phyloP scores from a whole-genome alignment of 64 coral and sea anemone genomes.

The Trachythela sp. region DNA sequence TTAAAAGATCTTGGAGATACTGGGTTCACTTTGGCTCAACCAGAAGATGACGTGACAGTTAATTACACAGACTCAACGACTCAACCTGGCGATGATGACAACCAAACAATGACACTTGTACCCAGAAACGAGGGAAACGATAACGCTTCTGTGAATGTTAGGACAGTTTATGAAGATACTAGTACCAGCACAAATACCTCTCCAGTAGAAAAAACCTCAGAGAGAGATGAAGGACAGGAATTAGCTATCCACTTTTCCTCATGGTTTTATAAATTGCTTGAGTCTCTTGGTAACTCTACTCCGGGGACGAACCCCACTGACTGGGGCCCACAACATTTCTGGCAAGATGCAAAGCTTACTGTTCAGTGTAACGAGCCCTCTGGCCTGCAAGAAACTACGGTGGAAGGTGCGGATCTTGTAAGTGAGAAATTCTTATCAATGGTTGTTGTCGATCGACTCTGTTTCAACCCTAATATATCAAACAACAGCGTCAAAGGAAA shows the following conservation, averaged over 20 bases:
- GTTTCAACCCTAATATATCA: background rate
- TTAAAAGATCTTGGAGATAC: background rate
- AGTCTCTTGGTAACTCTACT: background rate
- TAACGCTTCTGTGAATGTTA: background rate
- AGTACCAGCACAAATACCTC: background rate
- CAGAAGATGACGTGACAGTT: background rate
- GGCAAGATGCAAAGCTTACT: background rate
- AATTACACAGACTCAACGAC: background rate
- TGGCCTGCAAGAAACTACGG: background rate
- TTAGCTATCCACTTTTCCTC: background rate
- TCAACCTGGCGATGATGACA: background rate
- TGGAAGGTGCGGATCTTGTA: background rate
- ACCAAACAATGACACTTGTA: background rate
- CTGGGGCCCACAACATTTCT: background rate
- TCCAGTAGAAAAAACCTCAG: background rate
- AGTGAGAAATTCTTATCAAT: background rate
- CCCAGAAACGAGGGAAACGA: background rate
- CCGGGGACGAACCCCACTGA: background rate
- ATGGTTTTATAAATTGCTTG: slow-evolving; percentile 5
- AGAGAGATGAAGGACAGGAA: background rate
- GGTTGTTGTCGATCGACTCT: background rate
- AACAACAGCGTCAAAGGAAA: background rate
- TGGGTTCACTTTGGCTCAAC: background rate
- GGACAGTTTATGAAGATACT: background rate
- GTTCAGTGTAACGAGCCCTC: background rate